Base-by-base conservation (phyloP, 2,113 vertebrate genomes). In the Tympanuchus pallidicinctus region DNA sequence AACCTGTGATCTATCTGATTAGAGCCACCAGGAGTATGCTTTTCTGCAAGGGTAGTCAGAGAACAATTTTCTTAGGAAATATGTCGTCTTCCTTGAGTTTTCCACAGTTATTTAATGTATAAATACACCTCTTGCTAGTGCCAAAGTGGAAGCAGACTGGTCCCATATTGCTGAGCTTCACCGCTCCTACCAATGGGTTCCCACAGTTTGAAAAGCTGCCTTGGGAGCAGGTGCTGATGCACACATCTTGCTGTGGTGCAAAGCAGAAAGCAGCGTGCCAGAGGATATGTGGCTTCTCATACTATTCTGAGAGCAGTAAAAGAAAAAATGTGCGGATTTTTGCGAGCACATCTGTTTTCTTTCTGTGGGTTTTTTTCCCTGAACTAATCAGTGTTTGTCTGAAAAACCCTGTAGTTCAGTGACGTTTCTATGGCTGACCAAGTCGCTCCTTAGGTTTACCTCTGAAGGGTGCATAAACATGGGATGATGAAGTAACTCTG, bases 31-130 rank as follows among this genome's bases (percentile, higher is more conserved):
- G 22, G 10, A 0, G 0, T 66, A 79, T 82, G 5, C 20, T 59
- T 82, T 91, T 92, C 82, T 91, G 82, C 78, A 91, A 66, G 19
- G 32, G 20, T 34, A 50, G 25, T 85, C 75, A 67, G 82, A 89
- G 73, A 42, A 85, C 28, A 85, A 8, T 91, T 94, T 77, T 59
- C 21, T 50, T 30, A 52, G 32, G 60, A 30, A 32, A 21, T 11
- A 10, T 32, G 60, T 66, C 11, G 60, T 66, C 11, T 77, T 94
- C 32, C 65, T 88, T 36, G 76, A 81, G 48, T 2, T 84, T 94
- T 93, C 47, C 5, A 1, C 76, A 78, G 5, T 60, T 30, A 91
- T 63, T 71, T 92, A 59, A 64, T 47, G 47, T 47, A 81, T n/a
- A 67, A 83, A 90, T 91, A 77, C 84, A 43, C 57, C 67, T 86